Evolutionary conservation across 1,140 invertebrate genomes (phyloP), one percentile per base, ranked within the genome.

Genomic region (Philopotamus ludificatus): DNA sequence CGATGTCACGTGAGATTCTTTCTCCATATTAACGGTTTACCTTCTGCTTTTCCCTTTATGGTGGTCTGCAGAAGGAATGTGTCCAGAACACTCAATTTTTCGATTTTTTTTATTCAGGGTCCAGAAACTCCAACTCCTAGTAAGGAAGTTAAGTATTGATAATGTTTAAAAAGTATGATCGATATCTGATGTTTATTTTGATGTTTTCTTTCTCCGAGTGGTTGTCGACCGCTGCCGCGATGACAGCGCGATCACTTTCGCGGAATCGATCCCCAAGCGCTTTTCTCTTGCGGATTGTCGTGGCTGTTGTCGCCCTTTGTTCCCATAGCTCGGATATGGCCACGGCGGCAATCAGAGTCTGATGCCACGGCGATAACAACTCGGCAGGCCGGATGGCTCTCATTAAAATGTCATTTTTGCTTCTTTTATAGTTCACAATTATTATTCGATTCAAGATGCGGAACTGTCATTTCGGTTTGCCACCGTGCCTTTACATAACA

Each of bases 401-500:
- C 60, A 62, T 62, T 62, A 62, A 51, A 62, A 62, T 51, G 47
- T 62, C 60, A 62, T 62, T 62, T 62, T 62, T 62, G 47, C 60
- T 53, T 62, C 47, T 62, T 62, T 62, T 62, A 50, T 62, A 60
- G 42, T 62, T 53, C 47, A 53, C 60, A 53, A 53, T 53, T 51
- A 53, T 62, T 62, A 62, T 53, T 53, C 47, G 60, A 62, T 53
- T 53, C 60, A 62, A 50, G 60, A 50, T 28, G 60, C 60, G 60
- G 60, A 62, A 62, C 60, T 62, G 60, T 62, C 60, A 53, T 53
- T 53, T 51, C 60, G 58, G 34, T 44, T 16, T 41, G 58, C 16
- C 42, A 23, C 42, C 44, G 49, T 20, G n/a, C 25, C 15, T 47
- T 60, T 60, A 60, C 57, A 60, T 47, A 28, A 47, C n/a, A n/a